Evolutionary conservation across 2,113 vertebrate species (phyloP).

Genomic region (Nothoprocta pentlandii): DNA sequence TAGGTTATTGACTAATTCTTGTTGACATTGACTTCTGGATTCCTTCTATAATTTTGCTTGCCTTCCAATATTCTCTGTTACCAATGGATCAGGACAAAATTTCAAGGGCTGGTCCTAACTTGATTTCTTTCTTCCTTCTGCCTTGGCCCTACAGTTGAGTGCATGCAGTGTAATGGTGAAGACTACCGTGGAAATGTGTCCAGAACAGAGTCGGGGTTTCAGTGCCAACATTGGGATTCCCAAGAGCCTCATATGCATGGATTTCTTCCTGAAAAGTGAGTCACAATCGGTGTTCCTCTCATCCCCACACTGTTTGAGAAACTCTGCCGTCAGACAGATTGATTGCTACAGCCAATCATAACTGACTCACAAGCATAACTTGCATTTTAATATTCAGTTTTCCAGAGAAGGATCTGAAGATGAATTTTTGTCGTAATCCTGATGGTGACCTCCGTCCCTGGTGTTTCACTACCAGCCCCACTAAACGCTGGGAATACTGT

Average conservation of each 20-base stretch:
- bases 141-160: constrained; percentile 78
- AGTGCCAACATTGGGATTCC: constrained; percentile 85
- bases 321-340: neutral
- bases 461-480: constrained; percentile 88
- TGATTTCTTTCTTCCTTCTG: neutral
- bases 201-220: constrained; percentile 79
- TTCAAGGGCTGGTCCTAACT: accelerated
- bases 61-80: neutral
- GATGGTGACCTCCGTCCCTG: constrained; percentile 92
- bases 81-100: neutral
- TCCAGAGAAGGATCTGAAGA: constrained; percentile 88
- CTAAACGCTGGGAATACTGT: constrained; percentile 93
- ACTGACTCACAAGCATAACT: neutral
- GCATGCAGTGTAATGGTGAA: constrained; percentile 92
- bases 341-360: neutral
- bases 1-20: no score
- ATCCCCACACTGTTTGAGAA: neutral
- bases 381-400: constrained; percentile 77
- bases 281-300: accelerated
- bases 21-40: neutral
- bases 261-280: constrained; percentile 86
- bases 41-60: neutral
- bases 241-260: constrained; percentile 90
- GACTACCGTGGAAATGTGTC: constrained; percentile 88
- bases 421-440: constrained; percentile 95